Evolutionary conservation across 1,140 invertebrate species (phyloP).

Genomic region (Argopecten irradians): DNA sequence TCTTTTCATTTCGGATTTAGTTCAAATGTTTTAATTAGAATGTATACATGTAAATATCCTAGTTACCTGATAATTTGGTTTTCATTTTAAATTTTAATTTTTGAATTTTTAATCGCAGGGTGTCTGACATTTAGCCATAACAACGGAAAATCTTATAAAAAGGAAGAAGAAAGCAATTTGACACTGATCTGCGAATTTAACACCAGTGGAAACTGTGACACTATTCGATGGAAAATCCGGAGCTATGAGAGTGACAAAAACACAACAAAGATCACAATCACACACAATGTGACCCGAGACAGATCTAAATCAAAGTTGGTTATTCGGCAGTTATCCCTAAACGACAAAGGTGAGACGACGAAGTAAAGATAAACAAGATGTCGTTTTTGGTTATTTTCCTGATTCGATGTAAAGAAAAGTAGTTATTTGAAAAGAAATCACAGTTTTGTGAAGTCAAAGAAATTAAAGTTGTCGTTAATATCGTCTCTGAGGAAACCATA

Average conservation of each 20-base stretch:
- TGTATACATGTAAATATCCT: no score
- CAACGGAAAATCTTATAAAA: background rate
- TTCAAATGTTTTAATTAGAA: background rate
- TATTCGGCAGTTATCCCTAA: background rate
- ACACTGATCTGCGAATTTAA: background rate
- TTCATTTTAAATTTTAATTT: background rate
- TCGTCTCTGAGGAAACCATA: no score
- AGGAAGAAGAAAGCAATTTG: background rate
- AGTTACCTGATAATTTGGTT: background rate
- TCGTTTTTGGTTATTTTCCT: background rate
- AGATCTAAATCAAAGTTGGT: background rate
- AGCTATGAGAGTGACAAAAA: background rate
- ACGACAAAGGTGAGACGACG: background rate
- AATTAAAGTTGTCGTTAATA: background rate
- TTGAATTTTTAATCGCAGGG: background rate
- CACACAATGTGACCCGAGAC: background rate
- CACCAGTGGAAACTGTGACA: background rate
- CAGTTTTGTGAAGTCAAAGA: background rate
- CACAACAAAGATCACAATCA: background rate
- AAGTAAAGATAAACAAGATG: background rate
- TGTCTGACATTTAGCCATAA: background rate
- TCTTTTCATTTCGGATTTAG: no score
- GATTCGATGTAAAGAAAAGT: background rate
- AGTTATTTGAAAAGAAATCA: background rate
- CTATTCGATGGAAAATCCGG: background rate